Evolutionary conservation across 2,113 vertebrate genomes (phyloP).

Genomic region (Trematocara marginatum): DNA sequence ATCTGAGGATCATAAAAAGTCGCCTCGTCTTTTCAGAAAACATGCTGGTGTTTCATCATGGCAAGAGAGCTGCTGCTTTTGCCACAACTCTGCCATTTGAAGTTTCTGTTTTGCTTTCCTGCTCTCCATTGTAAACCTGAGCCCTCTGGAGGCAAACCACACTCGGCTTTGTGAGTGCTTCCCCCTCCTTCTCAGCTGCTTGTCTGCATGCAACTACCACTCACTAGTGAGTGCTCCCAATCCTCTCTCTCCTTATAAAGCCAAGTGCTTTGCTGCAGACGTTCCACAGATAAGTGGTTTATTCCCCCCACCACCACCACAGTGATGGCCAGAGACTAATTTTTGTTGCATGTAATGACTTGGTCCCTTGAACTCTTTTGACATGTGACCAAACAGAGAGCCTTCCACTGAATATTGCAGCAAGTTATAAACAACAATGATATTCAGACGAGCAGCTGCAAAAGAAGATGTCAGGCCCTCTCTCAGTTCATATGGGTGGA

Average conservation of each 20-base stretch:
- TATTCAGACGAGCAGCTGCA: slow-evolving; percentile 21
- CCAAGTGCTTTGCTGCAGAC: slow-evolving; percentile 49
- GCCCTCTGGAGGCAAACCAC: slow-evolving; percentile 39
- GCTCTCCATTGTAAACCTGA: slow-evolving; percentile 49
- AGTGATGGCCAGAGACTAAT: slow-evolving; percentile 49
- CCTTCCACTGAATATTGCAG: neutral
- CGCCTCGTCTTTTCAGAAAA: neutral
- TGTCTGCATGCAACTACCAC: slow-evolving; percentile 45
- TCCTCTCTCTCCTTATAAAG: slow-evolving; percentile 50
- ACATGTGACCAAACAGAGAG: slow-evolving; percentile 2
- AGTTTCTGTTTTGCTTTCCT: slow-evolving; percentile 17
- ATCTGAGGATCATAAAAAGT: slow-evolving; percentile 27
- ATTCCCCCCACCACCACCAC: neutral
- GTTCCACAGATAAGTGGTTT: slow-evolving; percentile 52
- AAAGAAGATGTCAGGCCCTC: slow-evolving; percentile 42
- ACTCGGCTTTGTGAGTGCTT: slow-evolving; percentile 36
- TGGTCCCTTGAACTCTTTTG: slow-evolving; percentile 32
- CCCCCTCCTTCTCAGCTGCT: slow-evolving; percentile 38
- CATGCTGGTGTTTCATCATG: neutral
- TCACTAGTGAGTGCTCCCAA: slow-evolving; percentile 49
- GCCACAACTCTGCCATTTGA: slow-evolving; percentile 26
- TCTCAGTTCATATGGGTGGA: slow-evolving; percentile 30
- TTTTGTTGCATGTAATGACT: slow-evolving; percentile 38
- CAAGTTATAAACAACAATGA: slow-evolving; percentile 22
- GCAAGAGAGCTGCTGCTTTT: neutral